Conservation (phyloP, 37 sponge, comb jelly and placozoan species). For the Cliona cf. orientalis region DNA sequence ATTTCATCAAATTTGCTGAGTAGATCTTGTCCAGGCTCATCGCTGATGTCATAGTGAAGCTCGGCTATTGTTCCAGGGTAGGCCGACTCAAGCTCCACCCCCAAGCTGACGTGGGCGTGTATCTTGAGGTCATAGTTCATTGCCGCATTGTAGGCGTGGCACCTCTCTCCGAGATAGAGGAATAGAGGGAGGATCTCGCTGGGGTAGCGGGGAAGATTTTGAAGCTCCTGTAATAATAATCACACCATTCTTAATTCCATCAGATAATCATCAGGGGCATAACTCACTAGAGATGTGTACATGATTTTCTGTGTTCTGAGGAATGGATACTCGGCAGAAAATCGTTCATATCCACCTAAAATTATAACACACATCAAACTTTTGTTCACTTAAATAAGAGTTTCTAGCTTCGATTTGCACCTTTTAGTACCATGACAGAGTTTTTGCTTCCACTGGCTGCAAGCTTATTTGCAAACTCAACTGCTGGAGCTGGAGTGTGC, state of each 20-base stretch:
- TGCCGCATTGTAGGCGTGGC: slow-evolving; percentile 79
- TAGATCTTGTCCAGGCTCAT: slow-evolving; percentile 49
- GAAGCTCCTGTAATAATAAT: slow-evolving; percentile 72
- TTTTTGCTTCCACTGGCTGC: slow-evolving; percentile 70
- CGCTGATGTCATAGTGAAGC: slow-evolving; percentile 56
- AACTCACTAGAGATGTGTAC: slow-evolving; percentile 82
- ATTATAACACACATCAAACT: not conserved
- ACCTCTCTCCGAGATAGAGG: slow-evolving; percentile 84
- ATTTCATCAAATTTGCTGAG: slow-evolving; percentile 57
- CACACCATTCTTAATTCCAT: not conserved
- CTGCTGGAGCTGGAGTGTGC: slow-evolving; percentile 73
- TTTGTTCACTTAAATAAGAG: not conserved
- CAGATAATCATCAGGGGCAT: not conserved
- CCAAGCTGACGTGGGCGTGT: slow-evolving; percentile 52
- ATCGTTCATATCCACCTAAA: slow-evolving; percentile 92
- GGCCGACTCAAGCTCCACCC: slow-evolving; percentile 43
- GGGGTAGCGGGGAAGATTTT: slow-evolving; percentile 80
- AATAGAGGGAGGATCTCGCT: slow-evolving; percentile 88
- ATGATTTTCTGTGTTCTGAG: slow-evolving; percentile 87
- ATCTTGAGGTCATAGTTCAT: slow-evolving; percentile 85
- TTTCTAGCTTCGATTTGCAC: slow-evolving; percentile 10
- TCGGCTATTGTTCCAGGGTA: slow-evolving; percentile 46
- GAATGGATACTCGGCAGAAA: slow-evolving; percentile 95
- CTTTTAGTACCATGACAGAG: slow-evolving; percentile 88
- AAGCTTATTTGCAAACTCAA: slow-evolving; percentile 72